Evolutionary conservation across 1,140 invertebrate genomes (phyloP), one percentile per base, ranked within the genome.

Genomic region (Drosophila orosa): DNA sequence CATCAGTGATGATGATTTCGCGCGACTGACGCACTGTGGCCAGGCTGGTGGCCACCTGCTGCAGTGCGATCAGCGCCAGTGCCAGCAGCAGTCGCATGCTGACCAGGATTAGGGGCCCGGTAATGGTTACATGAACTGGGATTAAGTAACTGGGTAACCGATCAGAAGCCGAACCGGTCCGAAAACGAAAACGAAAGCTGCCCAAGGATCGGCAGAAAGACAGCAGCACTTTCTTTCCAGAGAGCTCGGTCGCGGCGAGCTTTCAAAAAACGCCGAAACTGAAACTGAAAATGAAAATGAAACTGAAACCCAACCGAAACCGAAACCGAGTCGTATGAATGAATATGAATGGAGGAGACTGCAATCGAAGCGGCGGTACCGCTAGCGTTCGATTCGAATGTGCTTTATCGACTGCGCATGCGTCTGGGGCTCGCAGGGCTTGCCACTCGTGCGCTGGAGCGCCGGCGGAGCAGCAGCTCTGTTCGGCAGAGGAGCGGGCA

Each of bases 1-100:
- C 90, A 85, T 91, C 90, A 54, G 90, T 91, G 69, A 91, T 91
- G 52, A 91, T 91, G 59, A 91, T 91, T 73, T 91, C 90, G 60
- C 90, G 90, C 52, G 90, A 67, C 31, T 86, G 84, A 31, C 83
- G 83, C 59, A 83, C 45, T 24, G 83, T 87, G 60, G 72, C 76
- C 55, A 58, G 5, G 19, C 50, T 54, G 50, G 31, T 42, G 52
- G 69, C 56, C 63, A 79, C 79, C 67, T 83, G 83, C 33, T 62
- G 83, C 42, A 78, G 7, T 24, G 47, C 37, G 27, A 85, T 65
- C 65, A 85, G 74, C 31, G 77, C 61, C 76, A 87, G 82, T 22
- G 45, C 61, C 68, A 85, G 61, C 47, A 48, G 45, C 45, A 48
- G 24, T 68, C 69, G 62, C 82, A 86, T 86, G 72, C 80, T 86